Evolutionary conservation across 2,888 invertebrate species (phyloP).

Genomic region (Boloria euphrosyne): DNA sequence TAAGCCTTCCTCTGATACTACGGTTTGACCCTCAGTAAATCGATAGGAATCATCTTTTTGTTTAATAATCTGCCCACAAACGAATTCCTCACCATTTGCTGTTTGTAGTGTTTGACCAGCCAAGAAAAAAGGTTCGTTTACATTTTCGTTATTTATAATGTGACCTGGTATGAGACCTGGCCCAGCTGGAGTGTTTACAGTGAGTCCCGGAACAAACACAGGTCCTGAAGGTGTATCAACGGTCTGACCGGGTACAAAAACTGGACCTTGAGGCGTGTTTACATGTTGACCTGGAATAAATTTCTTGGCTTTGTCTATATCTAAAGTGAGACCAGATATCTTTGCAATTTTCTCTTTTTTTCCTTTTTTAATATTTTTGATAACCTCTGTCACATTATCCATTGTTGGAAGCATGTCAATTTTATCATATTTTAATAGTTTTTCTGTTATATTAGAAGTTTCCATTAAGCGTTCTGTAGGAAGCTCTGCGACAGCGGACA

Average conservation of each 20-base stretch:
- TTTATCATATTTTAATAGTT: constrained; percentile 79
- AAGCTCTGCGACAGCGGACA: constrained; percentile 78
- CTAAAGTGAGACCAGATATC: constrained; percentile 84
- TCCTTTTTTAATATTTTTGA: constrained; percentile 83
- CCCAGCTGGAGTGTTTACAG: constrained; percentile 85
- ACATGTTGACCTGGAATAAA: constrained; percentile 88
- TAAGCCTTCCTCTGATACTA: constrained; percentile 82
- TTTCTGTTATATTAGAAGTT: constrained; percentile 83
- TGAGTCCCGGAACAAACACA: constrained; percentile 88
- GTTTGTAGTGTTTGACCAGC: constrained; percentile 86
- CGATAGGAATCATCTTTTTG: constrained; percentile 79
- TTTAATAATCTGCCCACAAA: constrained; percentile 85
- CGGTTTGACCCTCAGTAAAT: constrained; percentile 84
- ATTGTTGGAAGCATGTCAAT: constrained; percentile 83
- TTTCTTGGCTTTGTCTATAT: constrained; percentile 85
- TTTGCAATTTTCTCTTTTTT: constrained; percentile 82
- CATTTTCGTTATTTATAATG: constrained; percentile 82
- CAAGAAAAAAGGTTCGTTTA: constrained; percentile 84
- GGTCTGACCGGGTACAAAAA: constrained; percentile 90
- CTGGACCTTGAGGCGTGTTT: constrained; percentile 85
- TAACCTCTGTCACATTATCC: constrained; percentile 84
- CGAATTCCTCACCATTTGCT: constrained; percentile 79
- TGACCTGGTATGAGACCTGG: constrained; percentile 88
- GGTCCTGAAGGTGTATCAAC: constrained; percentile 86
- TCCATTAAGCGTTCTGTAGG: constrained; percentile 80